A percentile compares a stretch with the other conserved stretches of the same genome.
Conservation (phyloP, 2,113 vertebrate species). For the Propithecus coquereli region DNA sequence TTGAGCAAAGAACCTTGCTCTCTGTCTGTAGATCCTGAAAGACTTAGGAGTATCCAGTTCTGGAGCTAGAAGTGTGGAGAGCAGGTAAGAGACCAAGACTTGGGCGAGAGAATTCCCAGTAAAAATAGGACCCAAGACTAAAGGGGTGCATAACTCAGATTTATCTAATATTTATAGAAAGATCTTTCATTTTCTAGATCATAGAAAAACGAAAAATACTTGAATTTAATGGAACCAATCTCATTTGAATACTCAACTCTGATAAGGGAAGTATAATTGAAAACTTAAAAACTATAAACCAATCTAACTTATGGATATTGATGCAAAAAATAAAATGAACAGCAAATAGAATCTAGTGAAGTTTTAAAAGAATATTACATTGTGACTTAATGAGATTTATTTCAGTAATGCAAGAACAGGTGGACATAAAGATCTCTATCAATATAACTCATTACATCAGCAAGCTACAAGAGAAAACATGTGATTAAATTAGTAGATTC, state of each 20-base stretch:
- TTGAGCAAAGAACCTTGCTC: neutral
- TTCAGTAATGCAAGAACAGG: neutral
- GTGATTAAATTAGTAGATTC: neutral
- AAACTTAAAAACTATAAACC: neutral
- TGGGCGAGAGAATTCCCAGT: neutral
- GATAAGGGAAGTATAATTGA: neutral
- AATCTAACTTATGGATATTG: neutral
- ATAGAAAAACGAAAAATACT: neutral
- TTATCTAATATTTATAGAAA: neutral
- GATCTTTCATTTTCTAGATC: neutral
- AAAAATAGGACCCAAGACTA: neutral
- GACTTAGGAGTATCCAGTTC: neutral
- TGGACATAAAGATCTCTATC: neutral
- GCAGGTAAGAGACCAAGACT: neutral
- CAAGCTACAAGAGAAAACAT: neutral
- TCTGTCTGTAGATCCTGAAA: neutral
- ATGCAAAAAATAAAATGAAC: neutral
- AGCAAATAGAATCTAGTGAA: neutral
- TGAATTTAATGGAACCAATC: neutral
- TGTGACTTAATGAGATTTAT: neutral
- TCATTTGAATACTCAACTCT: constrained; percentile 14
- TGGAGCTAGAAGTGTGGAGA: neutral
- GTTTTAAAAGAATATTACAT: neutral
- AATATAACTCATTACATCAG: neutral
- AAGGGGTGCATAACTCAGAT: neutral